phyloP scores from a whole-genome alignment of 2,888 invertebrate genomes.

The Pogonocherus hispidulus region DNA sequence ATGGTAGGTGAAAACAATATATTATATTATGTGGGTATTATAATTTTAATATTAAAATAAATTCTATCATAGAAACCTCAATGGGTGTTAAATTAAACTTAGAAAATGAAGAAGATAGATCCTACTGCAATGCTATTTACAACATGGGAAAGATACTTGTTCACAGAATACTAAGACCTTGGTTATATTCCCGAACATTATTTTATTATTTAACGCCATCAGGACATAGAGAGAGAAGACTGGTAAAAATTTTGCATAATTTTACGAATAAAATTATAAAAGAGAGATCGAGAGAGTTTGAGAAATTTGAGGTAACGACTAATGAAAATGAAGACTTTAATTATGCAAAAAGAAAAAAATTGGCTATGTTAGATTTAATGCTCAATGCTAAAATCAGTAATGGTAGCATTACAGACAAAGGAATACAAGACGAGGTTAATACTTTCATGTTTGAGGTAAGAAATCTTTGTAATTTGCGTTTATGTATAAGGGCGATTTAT shows the following conservation, averaged over 20 bases:
- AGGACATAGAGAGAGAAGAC: slow-evolving; percentile 42
- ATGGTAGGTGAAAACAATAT: slow-evolving; percentile 66
- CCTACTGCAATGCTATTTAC: slow-evolving; percentile 48
- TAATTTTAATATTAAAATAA: not conserved
- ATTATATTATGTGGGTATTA: not conserved
- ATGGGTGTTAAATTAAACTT: slow-evolving; percentile 53
- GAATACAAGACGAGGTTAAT: slow-evolving; percentile 75
- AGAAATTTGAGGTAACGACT: slow-evolving; percentile 38
- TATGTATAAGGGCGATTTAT: too few species aligned
- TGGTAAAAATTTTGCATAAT: slow-evolving; percentile 50
- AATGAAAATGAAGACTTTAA: slow-evolving; percentile 62
- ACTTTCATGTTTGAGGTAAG: slow-evolving; percentile 71
- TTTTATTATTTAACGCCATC: slow-evolving; percentile 40
- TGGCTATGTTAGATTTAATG: slow-evolving; percentile 57
- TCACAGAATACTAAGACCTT: slow-evolving; percentile 52
- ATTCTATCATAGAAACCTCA: slow-evolving; percentile 47
- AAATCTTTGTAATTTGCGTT: too few species aligned
- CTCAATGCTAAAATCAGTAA: slow-evolving; percentile 50
- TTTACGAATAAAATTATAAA: slow-evolving; percentile 57
- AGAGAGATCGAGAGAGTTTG: slow-evolving; percentile 44
- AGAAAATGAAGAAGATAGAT: slow-evolving; percentile 43
- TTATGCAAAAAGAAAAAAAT: slow-evolving; percentile 65
- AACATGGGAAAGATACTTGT: slow-evolving; percentile 51
- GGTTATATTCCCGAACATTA: slow-evolving; percentile 48
- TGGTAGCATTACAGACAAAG: slow-evolving; percentile 58